Percentiles rank a stretch among this genome's conserved stretches.
Evolutionary conservation across 30 jellyfish, hydroid and myxozoan species (phyloP).

Genomic region (Cassiopea andromeda): DNA sequence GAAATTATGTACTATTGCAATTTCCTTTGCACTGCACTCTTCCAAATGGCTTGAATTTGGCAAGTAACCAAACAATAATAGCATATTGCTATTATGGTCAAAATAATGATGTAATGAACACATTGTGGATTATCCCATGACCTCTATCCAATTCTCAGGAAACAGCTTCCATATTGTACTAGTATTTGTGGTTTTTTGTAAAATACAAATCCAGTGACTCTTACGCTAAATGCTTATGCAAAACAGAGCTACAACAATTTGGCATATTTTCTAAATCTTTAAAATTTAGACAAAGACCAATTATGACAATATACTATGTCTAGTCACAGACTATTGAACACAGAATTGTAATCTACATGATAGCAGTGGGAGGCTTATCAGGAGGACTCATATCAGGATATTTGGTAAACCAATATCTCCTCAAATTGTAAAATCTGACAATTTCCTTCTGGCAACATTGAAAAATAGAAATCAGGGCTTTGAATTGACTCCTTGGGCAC

Average conservation of each 20-base stretch:
- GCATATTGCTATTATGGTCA: no score
- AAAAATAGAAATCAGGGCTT: neutral
- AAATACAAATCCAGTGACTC: neutral
- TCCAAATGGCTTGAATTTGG: no score
- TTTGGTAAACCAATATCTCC: neutral
- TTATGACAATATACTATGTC: neutral
- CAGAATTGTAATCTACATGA: neutral
- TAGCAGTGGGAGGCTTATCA: neutral
- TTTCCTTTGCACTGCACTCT: no score
- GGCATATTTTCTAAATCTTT: neutral
- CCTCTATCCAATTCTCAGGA: neutral
- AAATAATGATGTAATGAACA: no score
- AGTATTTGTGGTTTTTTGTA: neutral
- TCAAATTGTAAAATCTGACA: neutral
- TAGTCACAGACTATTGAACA: neutral
- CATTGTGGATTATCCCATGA: neutral
- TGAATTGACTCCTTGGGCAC: no score
- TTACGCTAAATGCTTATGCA: neutral
- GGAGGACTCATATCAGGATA: neutral
- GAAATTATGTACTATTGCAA: no score
- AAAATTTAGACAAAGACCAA: neutral
- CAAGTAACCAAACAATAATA: no score
- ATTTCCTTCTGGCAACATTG: neutral
- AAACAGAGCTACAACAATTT: neutral
- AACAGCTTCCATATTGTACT: neutral